Evolutionary conservation across 2,888 invertebrate genomes (phyloP).

Genomic region (Agrilus biguttatus): DNA sequence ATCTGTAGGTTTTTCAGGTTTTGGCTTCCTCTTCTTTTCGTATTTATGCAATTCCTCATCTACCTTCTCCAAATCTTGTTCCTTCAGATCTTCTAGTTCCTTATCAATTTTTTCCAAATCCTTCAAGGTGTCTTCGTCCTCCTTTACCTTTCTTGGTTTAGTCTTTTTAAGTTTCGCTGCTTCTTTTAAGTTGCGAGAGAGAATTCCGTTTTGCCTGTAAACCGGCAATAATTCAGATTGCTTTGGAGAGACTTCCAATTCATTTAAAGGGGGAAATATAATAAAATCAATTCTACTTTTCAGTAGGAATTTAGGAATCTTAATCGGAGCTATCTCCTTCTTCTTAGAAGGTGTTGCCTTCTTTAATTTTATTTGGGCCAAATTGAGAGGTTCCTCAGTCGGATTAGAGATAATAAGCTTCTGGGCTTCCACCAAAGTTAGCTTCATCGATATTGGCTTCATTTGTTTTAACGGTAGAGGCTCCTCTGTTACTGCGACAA

Average conservation of each 20-base stretch:
- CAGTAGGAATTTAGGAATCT: constrained; percentile 31
- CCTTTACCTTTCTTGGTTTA: constrained; percentile 29
- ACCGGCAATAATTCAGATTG: constrained; percentile 28
- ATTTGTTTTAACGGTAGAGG: no score
- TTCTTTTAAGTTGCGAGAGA: constrained; percentile 36
- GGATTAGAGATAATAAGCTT: constrained; percentile 44
- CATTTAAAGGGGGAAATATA: constrained; percentile 31
- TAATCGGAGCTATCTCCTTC: constrained; percentile 22
- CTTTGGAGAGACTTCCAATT: constrained; percentile 21
- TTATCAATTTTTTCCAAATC: constrained; percentile 32
- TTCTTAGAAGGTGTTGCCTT: constrained; percentile 26
- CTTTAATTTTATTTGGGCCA: constrained; percentile 41
- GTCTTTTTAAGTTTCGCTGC: constrained; percentile 31
- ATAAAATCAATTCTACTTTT: constrained; percentile 32
- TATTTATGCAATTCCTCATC: constrained; percentile 23
- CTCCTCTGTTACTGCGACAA: constrained; percentile 2
- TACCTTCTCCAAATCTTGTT: constrained; percentile 26
- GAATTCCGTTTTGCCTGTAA: constrained; percentile 30
- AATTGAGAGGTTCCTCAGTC: constrained; percentile 36
- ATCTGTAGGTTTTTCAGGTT: constrained; percentile 16
- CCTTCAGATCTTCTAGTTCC: constrained; percentile 27
- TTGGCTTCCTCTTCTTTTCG: constrained; percentile 10
- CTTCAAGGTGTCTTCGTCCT: constrained; percentile 23
- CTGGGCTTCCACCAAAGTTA: constrained; percentile 41
- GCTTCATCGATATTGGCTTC: no score